These are phyloP conservation scores for Philereme vetulata DNA, from an alignment of 2,888 invertebrate genomes.

Conservation along the genomic window DNA sequence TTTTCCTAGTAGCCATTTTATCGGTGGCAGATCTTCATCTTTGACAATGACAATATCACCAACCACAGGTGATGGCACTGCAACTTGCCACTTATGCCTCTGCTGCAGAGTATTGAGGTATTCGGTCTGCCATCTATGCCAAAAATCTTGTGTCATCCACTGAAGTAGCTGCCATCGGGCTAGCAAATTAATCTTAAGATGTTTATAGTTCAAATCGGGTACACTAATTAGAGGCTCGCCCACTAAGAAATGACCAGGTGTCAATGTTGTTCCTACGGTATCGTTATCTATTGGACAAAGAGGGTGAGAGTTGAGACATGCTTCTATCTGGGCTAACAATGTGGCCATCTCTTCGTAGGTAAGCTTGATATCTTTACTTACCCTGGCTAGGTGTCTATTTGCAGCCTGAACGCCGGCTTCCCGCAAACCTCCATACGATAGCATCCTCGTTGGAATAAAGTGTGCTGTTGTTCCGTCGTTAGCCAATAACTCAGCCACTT, in stretches of 20 bases:
- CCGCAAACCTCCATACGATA: slow-evolving; percentile 39
- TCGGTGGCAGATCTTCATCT: slow-evolving; percentile 31
- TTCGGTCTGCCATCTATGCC: slow-evolving; percentile 40
- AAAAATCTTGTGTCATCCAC: slow-evolving; percentile 41
- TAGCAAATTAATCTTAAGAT: background rate
- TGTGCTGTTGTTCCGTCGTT: slow-evolving; percentile 29
- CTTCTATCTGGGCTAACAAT: slow-evolving; percentile 17
- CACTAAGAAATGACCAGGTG: slow-evolving; percentile 20
- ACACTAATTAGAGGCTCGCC: slow-evolving; percentile 12
- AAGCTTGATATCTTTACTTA: slow-evolving; percentile 29
- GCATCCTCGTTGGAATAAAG: slow-evolving; percentile 32
- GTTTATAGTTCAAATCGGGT: slow-evolving; percentile 8
- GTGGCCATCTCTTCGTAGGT: slow-evolving; percentile 25
- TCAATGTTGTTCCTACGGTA: slow-evolving; percentile 4
- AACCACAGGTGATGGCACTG: slow-evolving; percentile 22
- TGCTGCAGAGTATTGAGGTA: slow-evolving; percentile 39
- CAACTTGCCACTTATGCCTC: slow-evolving; percentile 38
- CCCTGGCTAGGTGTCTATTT: slow-evolving; percentile 34
- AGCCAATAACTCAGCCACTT: slow-evolving; percentile 23
- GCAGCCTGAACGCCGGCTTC: slow-evolving; percentile 35
- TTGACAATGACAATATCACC: slow-evolving; percentile 31
- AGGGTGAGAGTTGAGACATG: slow-evolving; percentile 22
- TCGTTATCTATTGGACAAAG: slow-evolving; percentile 3
- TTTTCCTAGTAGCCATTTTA: slow-evolving; percentile 32
- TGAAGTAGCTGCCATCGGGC: slow-evolving; percentile 41